Base-by-base conservation (phyloP, 2,797 vertebrate genomes). In the Alcedo quadribrachys region DNA sequence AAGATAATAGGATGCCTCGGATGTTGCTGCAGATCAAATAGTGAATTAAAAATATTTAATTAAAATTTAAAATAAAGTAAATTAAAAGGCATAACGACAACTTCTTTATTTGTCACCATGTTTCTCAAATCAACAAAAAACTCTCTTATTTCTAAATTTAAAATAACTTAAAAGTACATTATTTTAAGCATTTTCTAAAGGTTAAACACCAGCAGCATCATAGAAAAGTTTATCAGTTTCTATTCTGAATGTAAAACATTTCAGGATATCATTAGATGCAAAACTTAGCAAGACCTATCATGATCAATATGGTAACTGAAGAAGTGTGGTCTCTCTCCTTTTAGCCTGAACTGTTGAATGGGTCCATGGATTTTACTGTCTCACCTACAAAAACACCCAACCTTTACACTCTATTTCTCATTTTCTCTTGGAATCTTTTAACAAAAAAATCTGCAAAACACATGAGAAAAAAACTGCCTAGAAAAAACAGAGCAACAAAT, bases 1-100 rank as follows among this genome's bases (percentile, higher is more conserved):
- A 70, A 93, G 83, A 90, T 96, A 93, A 96, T 37, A 94, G 76
- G 69, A 94, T 95, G 94, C 69, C 76, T 85, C 90, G 88, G 75
- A 95, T 71, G 68, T 80, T 88, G 85, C 65, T 93, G 78, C 32
- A 96, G 88, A 95, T 91, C 85, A 96, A 95, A 85, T 12, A 93
- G 46, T 71, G 75, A 92, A 90, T 96, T 96, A 92, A 95, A 95
- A 89, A n/a, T 6, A 88, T 75, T 80, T 90, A 94, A 95, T 94
- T 94, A 87, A 90, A 93, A 90, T 80, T 71, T 93, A 70, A 82
- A 92, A 88, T 69, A 91, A 82, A 60, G 42, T 82, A 51, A 95
- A 89, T 80, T 71, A 87, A 71, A 94, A 93, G 42, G 90, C 75
- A 65, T 14, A 73, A 81, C 55, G 51, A 66, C 8, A 69, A 92